Evolutionary conservation across 2,797 vertebrate genomes (phyloP), one percentile per base, ranked within the genome.

Genomic region (Lacerta bilineata): DNA sequence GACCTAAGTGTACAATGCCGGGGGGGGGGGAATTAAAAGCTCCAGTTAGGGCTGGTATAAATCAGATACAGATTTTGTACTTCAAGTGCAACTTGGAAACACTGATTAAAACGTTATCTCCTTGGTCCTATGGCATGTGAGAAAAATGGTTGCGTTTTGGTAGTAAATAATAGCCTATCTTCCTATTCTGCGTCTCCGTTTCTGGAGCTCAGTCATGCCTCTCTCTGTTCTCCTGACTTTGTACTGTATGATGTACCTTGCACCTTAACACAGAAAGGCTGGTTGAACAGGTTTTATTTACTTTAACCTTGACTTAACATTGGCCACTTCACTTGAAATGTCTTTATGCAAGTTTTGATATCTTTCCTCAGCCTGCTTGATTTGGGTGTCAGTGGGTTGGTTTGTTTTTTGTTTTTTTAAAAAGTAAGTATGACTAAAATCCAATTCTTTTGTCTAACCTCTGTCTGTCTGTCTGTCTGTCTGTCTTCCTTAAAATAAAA

Each of bases 191-290:
- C 17, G 50, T 46, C 81, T 87, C 64, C 20, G 39, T 87, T 41
- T 64, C 33, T 77, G 81, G 61, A 87, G 91, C 15, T 66, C 46
- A 85, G 85, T 78, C 69, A 80, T 94, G 90, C 81, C 84, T 94
- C 9, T 50, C 39, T 72, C 17, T 55, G 83, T 88, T 91, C 84
- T 92, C 25, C 25, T 77, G 82, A 36, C 61, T 88, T 78, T 71
- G 93, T 94, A 43, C 83, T 79, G 74, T 46, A 74, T 90, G 68
- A 93, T 27, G 46, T 92, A 94, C 92, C 81, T 85, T 91, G 80
- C 71, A 92, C 90, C 89, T 96, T 95, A 95, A 93, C 91, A 92
- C 87, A 91, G 78, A 91, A 93, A 93, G 25, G 0, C 87, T 90
- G 25, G 86, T 82, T 64, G 17, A 93, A 90, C 13, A 92, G 87